Percentiles rank a stretch among this genome's conserved stretches.
Conservation (phyloP, 2,113 vertebrate genomes). For the Etheostoma cragini region DNA sequence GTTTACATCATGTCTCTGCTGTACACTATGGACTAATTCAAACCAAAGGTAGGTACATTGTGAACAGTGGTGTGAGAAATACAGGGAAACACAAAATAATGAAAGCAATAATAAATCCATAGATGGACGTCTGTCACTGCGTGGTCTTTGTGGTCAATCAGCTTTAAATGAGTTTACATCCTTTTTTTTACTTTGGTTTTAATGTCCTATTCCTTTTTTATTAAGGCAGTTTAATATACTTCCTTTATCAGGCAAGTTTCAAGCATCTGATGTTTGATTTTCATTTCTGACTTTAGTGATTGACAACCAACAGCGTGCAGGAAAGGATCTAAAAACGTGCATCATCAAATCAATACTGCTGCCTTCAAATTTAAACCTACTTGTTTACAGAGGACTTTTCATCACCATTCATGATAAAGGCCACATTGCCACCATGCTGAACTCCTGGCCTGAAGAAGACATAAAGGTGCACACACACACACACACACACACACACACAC, state of each 20-base stretch:
- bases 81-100: background rate
- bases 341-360: background rate
- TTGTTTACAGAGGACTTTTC: conserved; percentile 90
- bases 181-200: background rate
- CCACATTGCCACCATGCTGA: conserved; percentile 94
- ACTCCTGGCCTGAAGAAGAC: conserved; percentile 96
- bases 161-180: background rate
- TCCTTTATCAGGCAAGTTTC: no score
- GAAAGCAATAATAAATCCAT: background rate
- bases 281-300: background rate
- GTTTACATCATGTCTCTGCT: background rate
- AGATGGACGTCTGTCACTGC: background rate
- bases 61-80: background rate
- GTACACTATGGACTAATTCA: background rate
- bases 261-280: background rate
- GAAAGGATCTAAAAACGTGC: background rate
- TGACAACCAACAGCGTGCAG: background rate
- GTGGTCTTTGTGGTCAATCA: background rate
- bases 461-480: conserved; percentile 87
- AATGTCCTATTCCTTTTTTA: background rate
- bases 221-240: background rate
- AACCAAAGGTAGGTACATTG: background rate
- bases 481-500: background rate
- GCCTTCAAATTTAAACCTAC: background rate
- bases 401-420: conserved; percentile 98